phyloP scores from a whole-genome alignment of 2,797 vertebrate species.

The Ctenosaura bakeri region DNA sequence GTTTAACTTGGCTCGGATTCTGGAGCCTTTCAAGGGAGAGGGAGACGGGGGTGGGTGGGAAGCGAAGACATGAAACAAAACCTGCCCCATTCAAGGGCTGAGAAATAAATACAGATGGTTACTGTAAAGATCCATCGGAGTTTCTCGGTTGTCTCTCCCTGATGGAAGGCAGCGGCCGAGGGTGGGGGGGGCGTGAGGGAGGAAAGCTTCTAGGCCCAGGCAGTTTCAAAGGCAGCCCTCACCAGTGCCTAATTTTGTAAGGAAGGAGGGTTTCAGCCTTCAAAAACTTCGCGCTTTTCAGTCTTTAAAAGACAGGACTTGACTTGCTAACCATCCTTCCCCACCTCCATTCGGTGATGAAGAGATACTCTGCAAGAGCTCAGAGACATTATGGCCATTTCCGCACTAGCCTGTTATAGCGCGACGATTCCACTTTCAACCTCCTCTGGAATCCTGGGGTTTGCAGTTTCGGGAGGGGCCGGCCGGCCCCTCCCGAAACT shows the following conservation, averaged over 20 bases:
- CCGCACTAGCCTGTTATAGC: too few species aligned
- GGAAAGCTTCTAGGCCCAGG: background rate
- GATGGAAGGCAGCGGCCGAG: background rate
- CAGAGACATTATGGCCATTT: background rate
- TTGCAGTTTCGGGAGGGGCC: too few species aligned
- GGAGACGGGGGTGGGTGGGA: accelerated
- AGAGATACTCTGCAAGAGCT: background rate
- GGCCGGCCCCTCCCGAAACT: too few species aligned
- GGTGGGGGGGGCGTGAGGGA: too few species aligned
- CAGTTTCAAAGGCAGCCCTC: background rate
- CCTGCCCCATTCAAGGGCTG: accelerated
- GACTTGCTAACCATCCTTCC: background rate
- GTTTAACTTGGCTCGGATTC: constrained; percentile 21
- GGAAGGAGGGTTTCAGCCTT: background rate
- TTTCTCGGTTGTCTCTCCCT: background rate
- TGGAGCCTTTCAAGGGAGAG: background rate
- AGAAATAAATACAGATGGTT: background rate
- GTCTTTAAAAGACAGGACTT: background rate
- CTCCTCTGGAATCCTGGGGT: too few species aligned
- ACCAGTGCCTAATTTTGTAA: background rate
- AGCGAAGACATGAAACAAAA: background rate
- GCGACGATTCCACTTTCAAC: too few species aligned
- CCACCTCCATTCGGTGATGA: too few species aligned
- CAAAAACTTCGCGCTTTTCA: background rate
- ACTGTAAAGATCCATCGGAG: background rate